Percentiles rank a stretch among this genome's conserved stretches.
Evolutionary conservation across 2,888 invertebrate species (phyloP).

Genomic region (Thelaira solivaga): DNA sequence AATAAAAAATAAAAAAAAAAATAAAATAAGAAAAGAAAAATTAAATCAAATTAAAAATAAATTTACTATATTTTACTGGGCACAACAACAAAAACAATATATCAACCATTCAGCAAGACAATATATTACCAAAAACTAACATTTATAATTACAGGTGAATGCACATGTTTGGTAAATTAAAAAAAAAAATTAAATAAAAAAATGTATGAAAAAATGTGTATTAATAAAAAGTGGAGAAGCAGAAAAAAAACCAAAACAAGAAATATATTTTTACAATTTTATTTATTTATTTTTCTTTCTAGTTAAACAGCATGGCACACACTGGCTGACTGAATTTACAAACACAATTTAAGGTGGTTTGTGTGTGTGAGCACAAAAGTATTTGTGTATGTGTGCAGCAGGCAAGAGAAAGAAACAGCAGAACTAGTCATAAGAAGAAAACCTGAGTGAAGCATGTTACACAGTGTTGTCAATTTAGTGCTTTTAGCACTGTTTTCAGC

Average conservation of each 20-base stretch:
- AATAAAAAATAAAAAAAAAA: too few species aligned
- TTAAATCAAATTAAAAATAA: slow-evolving; percentile 28
- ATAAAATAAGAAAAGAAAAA: too few species aligned
- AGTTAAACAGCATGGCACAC: slow-evolving; percentile 29
- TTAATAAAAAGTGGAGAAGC: neutral
- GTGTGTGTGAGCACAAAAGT: neutral
- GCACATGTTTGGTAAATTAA: slow-evolving; percentile 57
- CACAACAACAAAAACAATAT: slow-evolving; percentile 50
- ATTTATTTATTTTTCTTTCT: slow-evolving; percentile 5
- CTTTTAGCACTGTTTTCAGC: neutral
- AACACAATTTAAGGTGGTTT: neutral
- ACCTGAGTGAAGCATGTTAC: slow-evolving; percentile 23
- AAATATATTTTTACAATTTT: slow-evolving; percentile 21
- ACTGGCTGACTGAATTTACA: slow-evolving; percentile 11
- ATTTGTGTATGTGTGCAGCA: neutral
- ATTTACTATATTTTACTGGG: slow-evolving; percentile 10
- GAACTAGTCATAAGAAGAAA: neutral
- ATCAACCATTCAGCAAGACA: slow-evolving; percentile 46
- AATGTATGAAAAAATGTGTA: neutral
- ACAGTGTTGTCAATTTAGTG: slow-evolving; percentile 18
- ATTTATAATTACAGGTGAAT: slow-evolving; percentile 61
- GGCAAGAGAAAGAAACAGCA: neutral
- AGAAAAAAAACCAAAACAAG: slow-evolving; percentile 35
- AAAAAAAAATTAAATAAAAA: slow-evolving; percentile 13
- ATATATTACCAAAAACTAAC: slow-evolving; percentile 48